These are phyloP conservation scores for Silurus lanzhouensis DNA, from an alignment of 2,797 vertebrate genomes.

Conservation along the genomic window DNA sequence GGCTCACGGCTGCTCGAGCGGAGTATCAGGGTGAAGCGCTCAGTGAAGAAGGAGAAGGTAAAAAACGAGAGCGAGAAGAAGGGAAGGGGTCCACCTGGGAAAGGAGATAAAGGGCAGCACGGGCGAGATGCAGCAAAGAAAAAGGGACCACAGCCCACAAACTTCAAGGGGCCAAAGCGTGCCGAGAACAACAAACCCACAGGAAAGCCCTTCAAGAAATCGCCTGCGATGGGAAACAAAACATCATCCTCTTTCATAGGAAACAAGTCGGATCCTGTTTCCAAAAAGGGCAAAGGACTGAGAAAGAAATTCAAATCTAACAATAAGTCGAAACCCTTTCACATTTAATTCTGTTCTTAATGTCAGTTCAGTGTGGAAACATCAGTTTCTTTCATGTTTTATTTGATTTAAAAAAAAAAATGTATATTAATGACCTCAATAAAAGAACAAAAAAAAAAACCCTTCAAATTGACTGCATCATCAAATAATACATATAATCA, in stretches of 20 bases:
- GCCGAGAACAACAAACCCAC: constrained; percentile 26
- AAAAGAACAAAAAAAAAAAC: constrained; percentile 25
- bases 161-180: constrained; percentile 20
- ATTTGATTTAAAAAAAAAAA: constrained; percentile 45
- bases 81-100: constrained; percentile 15
- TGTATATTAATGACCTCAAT: constrained; percentile 21
- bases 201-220: constrained; percentile 33
- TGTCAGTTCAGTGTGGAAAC: background rate
- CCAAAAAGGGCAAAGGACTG: constrained; percentile 60
- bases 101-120: background rate
- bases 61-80: constrained; percentile 42
- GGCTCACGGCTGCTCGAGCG: constrained; percentile 66
- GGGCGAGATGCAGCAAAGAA: background rate
- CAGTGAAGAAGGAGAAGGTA: constrained; percentile 68
- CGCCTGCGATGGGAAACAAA: background rate
- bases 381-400: constrained; percentile 29
- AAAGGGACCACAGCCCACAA: background rate
- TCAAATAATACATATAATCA: constrained; percentile 12
- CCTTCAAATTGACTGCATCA: constrained; percentile 30
- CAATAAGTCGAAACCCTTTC: constrained; percentile 49
- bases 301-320: constrained; percentile 65
- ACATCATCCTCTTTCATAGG: constrained; percentile 65
- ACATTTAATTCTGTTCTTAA: constrained; percentile 54
- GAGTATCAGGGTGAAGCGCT: constrained; percentile 72
- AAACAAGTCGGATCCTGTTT: constrained; percentile 63